phyloP scores from a whole-genome alignment of 2,888 invertebrate genomes.

The Phymatocera aterrima region DNA sequence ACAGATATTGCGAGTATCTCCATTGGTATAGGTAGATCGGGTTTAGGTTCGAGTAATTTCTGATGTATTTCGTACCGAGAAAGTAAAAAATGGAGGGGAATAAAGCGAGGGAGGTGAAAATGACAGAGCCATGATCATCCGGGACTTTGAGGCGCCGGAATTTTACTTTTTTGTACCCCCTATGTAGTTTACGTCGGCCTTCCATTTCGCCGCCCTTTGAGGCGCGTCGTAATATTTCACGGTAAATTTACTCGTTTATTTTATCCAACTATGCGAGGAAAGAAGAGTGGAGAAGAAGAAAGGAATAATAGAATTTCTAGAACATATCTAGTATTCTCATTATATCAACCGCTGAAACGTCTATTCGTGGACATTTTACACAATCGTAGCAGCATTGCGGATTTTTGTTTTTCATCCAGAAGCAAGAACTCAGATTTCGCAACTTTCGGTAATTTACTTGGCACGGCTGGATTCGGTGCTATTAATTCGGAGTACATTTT shows the following conservation, averaged over 20 bases:
- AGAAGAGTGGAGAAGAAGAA: neutral
- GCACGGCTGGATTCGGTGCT: no score
- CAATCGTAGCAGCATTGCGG: neutral
- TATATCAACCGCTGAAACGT: no score
- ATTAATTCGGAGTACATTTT: no score
- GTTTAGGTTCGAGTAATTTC: neutral
- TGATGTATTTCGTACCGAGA: neutral
- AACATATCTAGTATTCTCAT: no score
- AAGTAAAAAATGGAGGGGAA: no score
- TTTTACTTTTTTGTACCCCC: slow-evolving; percentile 26
- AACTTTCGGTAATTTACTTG: no score
- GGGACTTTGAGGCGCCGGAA: neutral
- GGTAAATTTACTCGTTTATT: slow-evolving; percentile 24
- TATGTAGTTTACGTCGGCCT: neutral
- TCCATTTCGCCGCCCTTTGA: slow-evolving; percentile 24
- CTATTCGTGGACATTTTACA: neutral
- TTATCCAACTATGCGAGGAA: neutral
- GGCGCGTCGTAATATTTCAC: slow-evolving; percentile 27
- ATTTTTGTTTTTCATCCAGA: neutral
- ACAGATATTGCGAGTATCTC: neutral
- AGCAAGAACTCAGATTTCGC: no score
- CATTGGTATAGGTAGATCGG: neutral
- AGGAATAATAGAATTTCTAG: no score
- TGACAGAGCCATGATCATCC: neutral
- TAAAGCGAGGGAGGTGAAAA: neutral